A percentile compares a stretch with the other conserved stretches of the same genome.
phyloP scores from a whole-genome alignment of 2,888 invertebrate species.

The Vesta saturnalis region DNA sequence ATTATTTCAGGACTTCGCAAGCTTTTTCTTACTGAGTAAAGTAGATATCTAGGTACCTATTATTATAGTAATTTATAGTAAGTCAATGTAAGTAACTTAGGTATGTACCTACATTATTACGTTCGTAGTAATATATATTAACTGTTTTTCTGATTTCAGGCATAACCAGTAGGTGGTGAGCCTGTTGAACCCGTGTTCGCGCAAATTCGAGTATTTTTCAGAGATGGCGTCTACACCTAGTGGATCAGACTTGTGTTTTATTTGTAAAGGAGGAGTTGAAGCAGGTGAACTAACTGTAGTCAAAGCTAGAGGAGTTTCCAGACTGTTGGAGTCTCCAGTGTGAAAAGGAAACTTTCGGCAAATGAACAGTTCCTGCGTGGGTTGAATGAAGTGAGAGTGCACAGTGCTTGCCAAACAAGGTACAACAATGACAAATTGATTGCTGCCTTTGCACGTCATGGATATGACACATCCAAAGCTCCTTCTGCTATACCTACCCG shows the following conservation, averaged over 20 bases:
- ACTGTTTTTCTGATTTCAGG: background rate
- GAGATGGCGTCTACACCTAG: background rate
- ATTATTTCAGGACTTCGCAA: no score
- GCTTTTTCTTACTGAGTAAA: background rate
- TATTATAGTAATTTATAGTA: background rate
- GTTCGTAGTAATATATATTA: background rate
- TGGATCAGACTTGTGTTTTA: background rate
- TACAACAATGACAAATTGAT: slow-evolving; percentile 3
- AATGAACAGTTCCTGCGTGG: no score
- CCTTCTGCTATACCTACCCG: background rate
- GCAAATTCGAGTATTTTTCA: background rate
- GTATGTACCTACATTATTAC: background rate
- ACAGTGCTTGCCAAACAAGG: background rate
- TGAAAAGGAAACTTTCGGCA: no score
- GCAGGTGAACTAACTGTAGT: background rate
- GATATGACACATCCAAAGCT: background rate
- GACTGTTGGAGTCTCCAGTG: no score
- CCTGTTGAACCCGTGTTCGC: background rate
- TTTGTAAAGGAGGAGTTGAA: background rate
- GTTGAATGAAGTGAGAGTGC: background rate
- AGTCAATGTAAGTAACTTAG: no score
- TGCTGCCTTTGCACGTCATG: background rate
- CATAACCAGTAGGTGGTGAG: background rate
- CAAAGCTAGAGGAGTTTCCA: background rate
- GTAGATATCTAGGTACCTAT: slow-evolving; percentile 1